Conservation (phyloP, 2,888 invertebrate species). For the Syrista parreyssii region DNA sequence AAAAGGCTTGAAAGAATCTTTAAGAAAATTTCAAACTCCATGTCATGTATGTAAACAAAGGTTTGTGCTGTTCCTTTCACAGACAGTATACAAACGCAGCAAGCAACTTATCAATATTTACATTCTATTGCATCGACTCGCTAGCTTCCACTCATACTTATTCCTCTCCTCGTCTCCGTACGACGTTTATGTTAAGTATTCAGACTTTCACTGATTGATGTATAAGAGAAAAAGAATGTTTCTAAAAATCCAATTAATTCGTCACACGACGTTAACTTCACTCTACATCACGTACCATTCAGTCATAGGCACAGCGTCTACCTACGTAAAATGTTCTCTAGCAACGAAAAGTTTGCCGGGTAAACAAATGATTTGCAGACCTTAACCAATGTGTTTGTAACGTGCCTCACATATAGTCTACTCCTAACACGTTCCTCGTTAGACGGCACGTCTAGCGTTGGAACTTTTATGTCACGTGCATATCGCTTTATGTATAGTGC, state of each 20-base stretch:
- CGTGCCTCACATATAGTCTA: not conserved
- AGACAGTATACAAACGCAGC: too few species aligned
- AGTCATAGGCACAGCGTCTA: not conserved
- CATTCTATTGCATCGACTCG: too few species aligned
- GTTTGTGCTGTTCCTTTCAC: too few species aligned
- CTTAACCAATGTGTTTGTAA: not conserved
- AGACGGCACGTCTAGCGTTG: not conserved
- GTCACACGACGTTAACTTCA: too few species aligned
- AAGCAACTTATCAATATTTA: too few species aligned
- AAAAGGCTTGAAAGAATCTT: not conserved
- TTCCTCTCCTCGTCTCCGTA: too few species aligned
- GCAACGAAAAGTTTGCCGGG: not conserved
- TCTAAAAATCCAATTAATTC: too few species aligned
- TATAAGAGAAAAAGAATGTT: too few species aligned
- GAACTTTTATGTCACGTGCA: not conserved
- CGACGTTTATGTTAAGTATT: too few species aligned
- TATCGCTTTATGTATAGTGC: not conserved
- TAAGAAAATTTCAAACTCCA: not conserved
- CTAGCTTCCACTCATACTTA: too few species aligned
- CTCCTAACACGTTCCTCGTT: not conserved
- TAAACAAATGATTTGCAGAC: not conserved
- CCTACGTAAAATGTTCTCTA: not conserved
- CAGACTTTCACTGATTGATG: too few species aligned
- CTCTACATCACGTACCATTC: too few species aligned
- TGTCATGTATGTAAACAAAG: not conserved